phyloP scores from a whole-genome alignment of 2,797 vertebrate species.

The Acipenser ruthenus region DNA sequence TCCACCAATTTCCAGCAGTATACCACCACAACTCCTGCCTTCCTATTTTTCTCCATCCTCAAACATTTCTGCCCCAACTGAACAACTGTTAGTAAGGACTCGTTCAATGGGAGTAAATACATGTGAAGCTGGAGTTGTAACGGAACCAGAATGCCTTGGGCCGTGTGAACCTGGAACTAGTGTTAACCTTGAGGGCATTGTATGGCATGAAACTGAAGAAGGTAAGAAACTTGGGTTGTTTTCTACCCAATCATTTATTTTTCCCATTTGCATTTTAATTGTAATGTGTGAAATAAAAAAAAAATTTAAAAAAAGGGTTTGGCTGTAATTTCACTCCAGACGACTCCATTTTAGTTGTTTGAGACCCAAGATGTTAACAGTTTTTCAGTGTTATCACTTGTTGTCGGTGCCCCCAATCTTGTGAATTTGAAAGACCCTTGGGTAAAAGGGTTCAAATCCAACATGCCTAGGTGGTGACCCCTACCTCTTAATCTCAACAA shows the following conservation, averaged over 20 bases:
- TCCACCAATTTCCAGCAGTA: conserved; percentile 63
- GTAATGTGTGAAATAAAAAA: conserved; percentile 25
- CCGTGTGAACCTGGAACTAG: conserved; percentile 96
- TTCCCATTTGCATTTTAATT: conserved; percentile 33
- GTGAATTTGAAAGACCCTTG: too few relatives aligned
- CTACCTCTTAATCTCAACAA: too few relatives aligned
- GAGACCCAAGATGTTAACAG: too few relatives aligned
- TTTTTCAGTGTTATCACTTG: too few relatives aligned
- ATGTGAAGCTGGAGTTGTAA: conserved; percentile 75
- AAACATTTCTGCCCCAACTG: conserved; percentile 70
- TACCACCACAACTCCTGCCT: conserved; percentile 54
- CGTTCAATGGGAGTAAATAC: conserved; percentile 94
- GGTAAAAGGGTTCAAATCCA: too few relatives aligned
- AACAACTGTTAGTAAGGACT: conserved; percentile 83
- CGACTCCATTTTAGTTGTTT: too few relatives aligned
- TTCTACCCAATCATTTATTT: conserved; percentile 14
- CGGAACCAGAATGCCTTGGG: conserved; percentile 80
- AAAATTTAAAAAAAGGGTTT: too few relatives aligned
- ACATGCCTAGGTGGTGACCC: too few relatives aligned
- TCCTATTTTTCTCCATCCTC: conserved; percentile 70
- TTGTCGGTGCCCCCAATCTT: too few relatives aligned
- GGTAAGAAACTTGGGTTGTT: conserved; percentile 50
- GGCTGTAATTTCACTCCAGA: too few relatives aligned
- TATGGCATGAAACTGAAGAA: conserved; percentile 98
- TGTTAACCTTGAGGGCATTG: conserved; percentile 96